Evolutionary conservation across 1,140 invertebrate species (phyloP).

Genomic region (Lepidurus arcticus): DNA sequence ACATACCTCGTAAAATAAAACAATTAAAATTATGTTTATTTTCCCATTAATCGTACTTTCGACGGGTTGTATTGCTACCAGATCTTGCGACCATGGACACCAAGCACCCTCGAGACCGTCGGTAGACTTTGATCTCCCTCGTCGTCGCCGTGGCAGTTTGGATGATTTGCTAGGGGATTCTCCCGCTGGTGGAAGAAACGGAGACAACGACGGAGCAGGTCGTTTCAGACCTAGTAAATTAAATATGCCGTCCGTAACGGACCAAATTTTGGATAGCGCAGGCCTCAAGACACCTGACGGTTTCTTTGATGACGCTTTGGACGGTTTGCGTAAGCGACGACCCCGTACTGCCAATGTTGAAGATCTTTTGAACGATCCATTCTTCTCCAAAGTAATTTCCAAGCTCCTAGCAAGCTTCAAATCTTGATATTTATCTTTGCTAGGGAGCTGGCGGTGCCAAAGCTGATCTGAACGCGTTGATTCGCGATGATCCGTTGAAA

Average conservation of each 20-base stretch:
- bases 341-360: constrained; percentile 26
- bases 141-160: constrained; percentile 15
- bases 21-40: background rate
- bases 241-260: constrained; percentile 30
- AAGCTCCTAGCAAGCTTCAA: background rate
- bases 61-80: background rate
- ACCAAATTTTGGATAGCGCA: constrained; percentile 32
- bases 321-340: constrained; percentile 29
- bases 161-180: constrained; percentile 25
- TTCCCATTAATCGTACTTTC: too few species aligned
- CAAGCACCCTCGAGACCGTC: background rate
- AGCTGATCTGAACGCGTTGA: background rate
- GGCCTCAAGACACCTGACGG: constrained; percentile 28
- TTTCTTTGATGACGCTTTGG: constrained; percentile 33
- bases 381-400: constrained; percentile 32
- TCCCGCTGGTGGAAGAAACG: background rate
- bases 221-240: constrained; percentile 24
- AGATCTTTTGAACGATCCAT: constrained; percentile 31
- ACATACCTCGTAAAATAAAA: background rate
- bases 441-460: background rate
- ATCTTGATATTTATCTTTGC: background rate
- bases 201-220: constrained; percentile 23
- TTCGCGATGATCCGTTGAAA: constrained; percentile 24
- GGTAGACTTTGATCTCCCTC: constrained; percentile 3
- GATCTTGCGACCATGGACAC: background rate